phyloP scores from a whole-genome alignment of 2,888 invertebrate species.

The Platycheirus rosarum region DNA sequence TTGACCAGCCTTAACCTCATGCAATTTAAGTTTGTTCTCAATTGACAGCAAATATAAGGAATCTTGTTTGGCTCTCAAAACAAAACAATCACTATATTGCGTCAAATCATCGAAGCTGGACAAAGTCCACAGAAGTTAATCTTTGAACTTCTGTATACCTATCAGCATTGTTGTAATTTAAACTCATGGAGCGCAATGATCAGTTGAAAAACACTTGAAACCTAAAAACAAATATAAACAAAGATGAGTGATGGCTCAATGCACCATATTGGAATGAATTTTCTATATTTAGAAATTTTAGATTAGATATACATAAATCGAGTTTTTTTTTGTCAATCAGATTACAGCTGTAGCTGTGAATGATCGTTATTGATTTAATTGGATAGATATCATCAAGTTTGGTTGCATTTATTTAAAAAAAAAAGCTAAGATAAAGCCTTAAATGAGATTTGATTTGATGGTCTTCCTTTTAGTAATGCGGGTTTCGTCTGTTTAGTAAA shows the following conservation, averaged over 20 bases:
- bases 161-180: conserved; percentile 5
- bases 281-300: conserved; percentile 20
- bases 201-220: neutral
- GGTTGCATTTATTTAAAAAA: no score
- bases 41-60: conserved; percentile 12
- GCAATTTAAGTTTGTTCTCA: conserved; percentile 13
- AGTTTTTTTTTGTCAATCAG: conserved; percentile 11
- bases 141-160: neutral
- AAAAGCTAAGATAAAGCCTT: no score
- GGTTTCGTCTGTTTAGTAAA: no score
- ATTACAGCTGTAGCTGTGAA: neutral
- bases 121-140: conserved; percentile 19
- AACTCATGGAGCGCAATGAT: neutral
- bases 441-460: no score
- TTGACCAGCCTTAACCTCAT: conserved; percentile 15
- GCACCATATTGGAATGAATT: neutral
- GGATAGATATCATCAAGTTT: neutral
- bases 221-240: conserved; percentile 5
- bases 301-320: conserved; percentile 24
- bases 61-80: neutral
- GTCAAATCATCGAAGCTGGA: neutral
- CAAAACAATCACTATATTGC: neutral
- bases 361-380: neutral
- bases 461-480: no score
- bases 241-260: conserved; percentile 7